phyloP scores from a whole-genome alignment of 2,113 vertebrate species.

The Nansenia antarctica region DNA sequence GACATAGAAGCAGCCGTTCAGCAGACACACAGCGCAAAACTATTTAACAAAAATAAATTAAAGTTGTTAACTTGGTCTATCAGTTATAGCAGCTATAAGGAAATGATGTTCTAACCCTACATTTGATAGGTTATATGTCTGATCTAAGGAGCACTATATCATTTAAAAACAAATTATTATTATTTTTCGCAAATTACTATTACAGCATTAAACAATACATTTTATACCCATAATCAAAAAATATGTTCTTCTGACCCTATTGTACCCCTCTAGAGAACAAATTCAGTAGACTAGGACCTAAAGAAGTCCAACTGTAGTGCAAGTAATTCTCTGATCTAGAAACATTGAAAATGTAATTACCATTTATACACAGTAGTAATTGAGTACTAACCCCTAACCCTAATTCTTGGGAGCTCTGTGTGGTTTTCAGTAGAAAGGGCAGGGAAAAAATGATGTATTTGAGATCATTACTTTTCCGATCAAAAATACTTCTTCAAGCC shows the following conservation, averaged over 20 bases:
- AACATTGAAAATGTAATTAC: slow-evolving; percentile 13
- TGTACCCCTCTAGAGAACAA: slow-evolving; percentile 25
- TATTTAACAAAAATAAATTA: not conserved
- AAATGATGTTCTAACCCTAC: too few species aligned
- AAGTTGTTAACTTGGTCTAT: not conserved
- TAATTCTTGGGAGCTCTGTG: not conserved
- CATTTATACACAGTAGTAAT: slow-evolving; percentile 24
- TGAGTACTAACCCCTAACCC: not conserved
- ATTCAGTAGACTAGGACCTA: not conserved
- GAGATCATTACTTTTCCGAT: not conserved
- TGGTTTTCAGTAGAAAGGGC: slow-evolving; percentile 13
- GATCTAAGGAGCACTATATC: too few species aligned
- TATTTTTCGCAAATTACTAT: not conserved
- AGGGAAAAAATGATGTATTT: not conserved
- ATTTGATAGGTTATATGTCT: too few species aligned
- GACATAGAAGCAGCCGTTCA: slow-evolving; percentile 8
- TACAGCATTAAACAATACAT: not conserved
- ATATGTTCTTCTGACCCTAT: slow-evolving; percentile 14
- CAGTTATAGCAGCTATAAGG: slow-evolving; percentile 25
- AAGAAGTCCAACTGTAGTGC: slow-evolving; percentile 29
- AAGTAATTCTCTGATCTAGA: slow-evolving; percentile 13
- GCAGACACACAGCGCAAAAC: slow-evolving; percentile 5
- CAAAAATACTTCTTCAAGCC: not conserved
- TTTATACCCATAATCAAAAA: slow-evolving; percentile 11
- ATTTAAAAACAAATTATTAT: too few species aligned